These are phyloP conservation scores for Coracias cyanogaster DNA, from an alignment of 2,797 vertebrate genomes.

Conservation along the genomic window DNA sequence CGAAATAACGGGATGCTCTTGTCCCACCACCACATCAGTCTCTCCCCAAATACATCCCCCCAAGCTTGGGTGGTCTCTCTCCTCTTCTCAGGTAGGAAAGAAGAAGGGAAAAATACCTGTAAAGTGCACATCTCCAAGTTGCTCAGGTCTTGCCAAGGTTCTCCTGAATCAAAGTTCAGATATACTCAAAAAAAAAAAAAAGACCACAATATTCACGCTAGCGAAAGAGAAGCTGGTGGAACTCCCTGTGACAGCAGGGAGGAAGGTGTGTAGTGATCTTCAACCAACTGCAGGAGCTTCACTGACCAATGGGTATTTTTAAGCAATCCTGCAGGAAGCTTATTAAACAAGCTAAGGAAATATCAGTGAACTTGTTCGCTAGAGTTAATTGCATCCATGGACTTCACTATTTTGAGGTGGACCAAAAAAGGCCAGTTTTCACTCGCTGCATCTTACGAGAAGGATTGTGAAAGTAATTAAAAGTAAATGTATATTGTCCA, in stretches of 20 bases:
- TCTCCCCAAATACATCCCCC: background rate
- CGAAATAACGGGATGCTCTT: background rate
- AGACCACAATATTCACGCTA: accelerated
- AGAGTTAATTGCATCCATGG: background rate
- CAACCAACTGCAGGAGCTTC: background rate
- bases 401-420: background rate
- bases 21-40: accelerated
- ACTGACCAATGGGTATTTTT: background rate
- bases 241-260: background rate
- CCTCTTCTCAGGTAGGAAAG: background rate
- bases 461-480: background rate
- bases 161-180: background rate
- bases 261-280: background rate
- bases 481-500: background rate
- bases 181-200: background rate
- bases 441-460: background rate
- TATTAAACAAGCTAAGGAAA: background rate
- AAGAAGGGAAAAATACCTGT: background rate
- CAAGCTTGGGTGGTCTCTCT: background rate
- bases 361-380: background rate
- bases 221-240: background rate
- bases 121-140: background rate
- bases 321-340: background rate
- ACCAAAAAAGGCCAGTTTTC: background rate
- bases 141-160: background rate